Base-by-base conservation (phyloP, 53 echinoderm and acorn worm species). In the Holothuria scabra region DNA sequence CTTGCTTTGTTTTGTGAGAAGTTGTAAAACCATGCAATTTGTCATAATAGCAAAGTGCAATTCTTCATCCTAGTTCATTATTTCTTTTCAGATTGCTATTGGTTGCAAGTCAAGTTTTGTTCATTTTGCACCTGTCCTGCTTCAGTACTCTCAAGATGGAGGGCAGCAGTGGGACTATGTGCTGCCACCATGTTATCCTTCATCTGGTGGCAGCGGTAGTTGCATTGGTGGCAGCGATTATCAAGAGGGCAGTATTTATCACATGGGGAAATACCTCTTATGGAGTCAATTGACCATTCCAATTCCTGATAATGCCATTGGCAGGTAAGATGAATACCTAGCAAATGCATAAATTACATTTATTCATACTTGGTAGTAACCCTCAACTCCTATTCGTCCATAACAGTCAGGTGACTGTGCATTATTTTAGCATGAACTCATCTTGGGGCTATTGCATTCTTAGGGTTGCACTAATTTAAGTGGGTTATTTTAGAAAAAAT, bases 231-330 rank as follows among this genome's bases (percentile, higher is more conserved):
- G 90, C 30, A 81, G 56, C 19, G 84, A 82, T 25, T 88, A 90
- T n/a, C 41, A 74, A 14, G 89, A 90, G 59, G 97, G 94, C 79
- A 97, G 94, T 79, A 68, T 97, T 58, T 97, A 97, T 84, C 97
- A 97, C 88, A 86, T 94, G 88, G 97, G 97, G 3, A 89, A 88
- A 82, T 97, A 92, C 83, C 75, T 46, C 48, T 91, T 26, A 52
- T 78, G 78, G 78, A 81, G 76, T 22, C 83, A 90, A 31, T 84
- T 90, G 37, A 84, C 91, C 0, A 83, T 93, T 56, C 88, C 74
- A 20, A 67, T 90, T 9, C 90, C 90, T 28, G 65, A 90, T 3
- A 52, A 85, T 31, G 34, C 91, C 16, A 61, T 69, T 38, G 76
- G 86, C 56, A 88, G 88, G 93, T 88, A 83, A 75, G 87, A 71